Conservation (phyloP, 2,797 vertebrate species). For the Catharus ustulatus region DNA sequence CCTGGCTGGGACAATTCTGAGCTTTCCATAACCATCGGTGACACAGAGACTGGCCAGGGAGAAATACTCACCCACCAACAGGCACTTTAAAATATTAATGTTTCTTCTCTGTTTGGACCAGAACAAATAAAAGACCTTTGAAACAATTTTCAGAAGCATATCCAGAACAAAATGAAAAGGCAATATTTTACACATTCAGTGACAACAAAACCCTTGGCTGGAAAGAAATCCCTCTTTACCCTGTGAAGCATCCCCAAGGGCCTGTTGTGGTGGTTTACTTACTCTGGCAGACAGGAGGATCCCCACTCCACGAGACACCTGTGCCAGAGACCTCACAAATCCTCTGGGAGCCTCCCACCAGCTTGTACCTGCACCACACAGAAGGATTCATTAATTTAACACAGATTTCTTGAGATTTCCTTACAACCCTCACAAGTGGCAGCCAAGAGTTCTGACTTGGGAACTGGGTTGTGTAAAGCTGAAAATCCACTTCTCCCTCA, state of each 20-base stretch:
- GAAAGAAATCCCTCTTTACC: not conserved
- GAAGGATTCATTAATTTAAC: not conserved
- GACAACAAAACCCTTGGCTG: not conserved
- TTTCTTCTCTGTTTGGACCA: not conserved
- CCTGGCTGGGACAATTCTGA: not conserved
- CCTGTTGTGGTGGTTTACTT: conserved; percentile 20
- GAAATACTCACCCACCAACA: not conserved
- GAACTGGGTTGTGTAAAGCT: not conserved
- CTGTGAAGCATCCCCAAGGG: not conserved
- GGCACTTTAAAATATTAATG: not conserved
- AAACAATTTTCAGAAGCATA: not conserved
- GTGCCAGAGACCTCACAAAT: conserved; percentile 50
- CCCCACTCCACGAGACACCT: conserved; percentile 34
- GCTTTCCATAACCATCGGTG: not conserved
- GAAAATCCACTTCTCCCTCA: not conserved
- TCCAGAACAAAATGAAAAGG: not conserved
- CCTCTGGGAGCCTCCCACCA: conserved; percentile 55
- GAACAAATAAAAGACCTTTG: not conserved
- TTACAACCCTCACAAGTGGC: not conserved
- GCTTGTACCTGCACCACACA: conserved; percentile 55
- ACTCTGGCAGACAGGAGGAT: conserved; percentile 58
- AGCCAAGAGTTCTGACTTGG: not conserved
- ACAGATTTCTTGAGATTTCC: not conserved
- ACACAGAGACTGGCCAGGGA: not conserved
- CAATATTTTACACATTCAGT: not conserved